phyloP scores from a whole-genome alignment of 2,113 vertebrate species.

The Alethe diademata region DNA sequence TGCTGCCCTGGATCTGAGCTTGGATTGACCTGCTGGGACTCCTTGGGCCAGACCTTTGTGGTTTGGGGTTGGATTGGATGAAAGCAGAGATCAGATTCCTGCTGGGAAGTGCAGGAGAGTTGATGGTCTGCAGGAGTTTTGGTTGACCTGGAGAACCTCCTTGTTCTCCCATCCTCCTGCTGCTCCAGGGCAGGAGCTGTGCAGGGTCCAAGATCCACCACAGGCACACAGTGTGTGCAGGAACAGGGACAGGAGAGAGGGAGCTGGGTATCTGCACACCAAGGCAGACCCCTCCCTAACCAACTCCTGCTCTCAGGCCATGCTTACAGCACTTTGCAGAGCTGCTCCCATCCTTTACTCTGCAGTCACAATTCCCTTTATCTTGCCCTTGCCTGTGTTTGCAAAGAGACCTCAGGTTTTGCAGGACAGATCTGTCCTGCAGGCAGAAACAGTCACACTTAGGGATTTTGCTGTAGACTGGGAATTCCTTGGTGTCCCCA shows the following conservation, averaged over 20 bases:
- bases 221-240: not conserved
- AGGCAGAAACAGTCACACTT: accelerated
- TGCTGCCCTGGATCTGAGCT: not conserved
- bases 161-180: not conserved
- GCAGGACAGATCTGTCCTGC: not conserved
- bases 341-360: not conserved
- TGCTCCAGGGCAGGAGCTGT: not conserved
- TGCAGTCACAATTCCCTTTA: not conserved
- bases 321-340: not conserved
- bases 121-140: not conserved
- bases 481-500: not conserved
- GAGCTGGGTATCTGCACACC: not conserved
- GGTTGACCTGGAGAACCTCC: not conserved
- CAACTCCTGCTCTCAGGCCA: not conserved
- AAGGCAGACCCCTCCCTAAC: no score
- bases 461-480: accelerated
- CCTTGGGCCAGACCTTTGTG: not conserved
- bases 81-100: not conserved
- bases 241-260: not conserved
- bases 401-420: not conserved
- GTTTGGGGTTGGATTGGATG: not conserved
- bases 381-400: not conserved
- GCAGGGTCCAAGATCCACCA: not conserved
- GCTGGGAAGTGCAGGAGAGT: not conserved
- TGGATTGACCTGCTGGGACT: not conserved